Base-by-base conservation (phyloP, 1,140 invertebrate species). In the Drosophila pandora region DNA sequence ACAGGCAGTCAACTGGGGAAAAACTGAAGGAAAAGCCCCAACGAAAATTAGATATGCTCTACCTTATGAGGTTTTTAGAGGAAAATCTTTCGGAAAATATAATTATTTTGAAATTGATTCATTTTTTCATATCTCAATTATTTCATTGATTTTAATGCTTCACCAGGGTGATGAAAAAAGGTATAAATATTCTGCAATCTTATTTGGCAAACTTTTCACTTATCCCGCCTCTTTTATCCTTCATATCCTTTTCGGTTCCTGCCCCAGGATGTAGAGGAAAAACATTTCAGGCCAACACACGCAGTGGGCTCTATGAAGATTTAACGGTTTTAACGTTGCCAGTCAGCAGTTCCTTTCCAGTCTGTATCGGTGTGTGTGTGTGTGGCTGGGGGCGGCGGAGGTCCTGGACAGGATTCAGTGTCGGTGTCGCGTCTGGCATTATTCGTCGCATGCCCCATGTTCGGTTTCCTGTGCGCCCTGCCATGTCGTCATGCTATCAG, bases 311-410 rank as follows among this genome's bases (percentile, higher is more conserved):
- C 83, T 74, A 88, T 79, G 84, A 88, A 89, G 83, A 88, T 88
- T 88, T 88, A 88, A 84, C 79, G 83, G 79, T 88, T 88, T 88
- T 83, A 88, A 83, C 84, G 68, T 83, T 89, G 84, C 79, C 79
- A 89, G 83, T 83, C 84, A 88, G 82, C 82, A 85, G 82, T 87
- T 87, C 69, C 57, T 50, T 63, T 59, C 47, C 55, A 57, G 56
- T 52, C 50, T 52, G 28, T 30, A 53, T 23, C 17, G 17, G 54
- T 60, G 21, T 43, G 41, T 50, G 54, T 41, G 23, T 23, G 47
- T 32, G 30, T 43, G 32, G 65, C 41, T 17, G 34, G 63, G n/a
- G 55, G 47, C 13, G 37, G 60, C 22, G 21, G 39, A 58, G 59
- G 58, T 47, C 64, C 47, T 73, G 60, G 53, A 22, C 43, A 49